A percentile compares a stretch with the other conserved stretches of the same genome.
Evolutionary conservation across 2,113 vertebrate species (phyloP).

Genomic region (Agapornis roseicollis): DNA sequence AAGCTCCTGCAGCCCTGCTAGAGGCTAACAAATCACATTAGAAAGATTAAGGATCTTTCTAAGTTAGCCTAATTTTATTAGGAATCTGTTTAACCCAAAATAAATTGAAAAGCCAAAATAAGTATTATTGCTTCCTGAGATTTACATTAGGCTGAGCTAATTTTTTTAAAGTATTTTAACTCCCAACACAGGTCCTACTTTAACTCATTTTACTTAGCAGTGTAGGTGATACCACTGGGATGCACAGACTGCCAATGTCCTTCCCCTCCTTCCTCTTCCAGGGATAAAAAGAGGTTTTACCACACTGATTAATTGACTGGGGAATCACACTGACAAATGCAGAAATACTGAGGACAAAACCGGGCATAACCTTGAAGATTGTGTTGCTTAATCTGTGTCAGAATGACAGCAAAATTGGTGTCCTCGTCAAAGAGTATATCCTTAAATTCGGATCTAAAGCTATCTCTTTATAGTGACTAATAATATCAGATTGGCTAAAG

Average conservation of each 20-base stretch:
- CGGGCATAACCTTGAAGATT: not conserved
- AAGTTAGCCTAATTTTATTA: not conserved
- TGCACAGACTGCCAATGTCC: not conserved
- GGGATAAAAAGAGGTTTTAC: not conserved
- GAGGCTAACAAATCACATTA: not conserved
- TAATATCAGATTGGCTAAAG: not conserved
- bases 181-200: not conserved
- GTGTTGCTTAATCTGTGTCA: not conserved
- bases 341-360: not conserved
- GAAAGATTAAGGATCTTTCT: not conserved
- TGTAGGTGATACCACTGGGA: not conserved
- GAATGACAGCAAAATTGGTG: not conserved
- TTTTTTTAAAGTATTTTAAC: not conserved
- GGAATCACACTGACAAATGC: not conserved
- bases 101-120: not conserved
- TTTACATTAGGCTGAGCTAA: not conserved
- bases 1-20: not conserved
- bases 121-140: not conserved
- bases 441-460: not conserved
- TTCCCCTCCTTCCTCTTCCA: not conserved
- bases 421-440: not conserved
- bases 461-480: not conserved
- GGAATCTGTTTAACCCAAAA: not conserved
- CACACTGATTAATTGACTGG: not conserved
- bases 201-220: not conserved